Conservation (phyloP, 2,113 vertebrate genomes). For the Embiotoca jacksoni region DNA sequence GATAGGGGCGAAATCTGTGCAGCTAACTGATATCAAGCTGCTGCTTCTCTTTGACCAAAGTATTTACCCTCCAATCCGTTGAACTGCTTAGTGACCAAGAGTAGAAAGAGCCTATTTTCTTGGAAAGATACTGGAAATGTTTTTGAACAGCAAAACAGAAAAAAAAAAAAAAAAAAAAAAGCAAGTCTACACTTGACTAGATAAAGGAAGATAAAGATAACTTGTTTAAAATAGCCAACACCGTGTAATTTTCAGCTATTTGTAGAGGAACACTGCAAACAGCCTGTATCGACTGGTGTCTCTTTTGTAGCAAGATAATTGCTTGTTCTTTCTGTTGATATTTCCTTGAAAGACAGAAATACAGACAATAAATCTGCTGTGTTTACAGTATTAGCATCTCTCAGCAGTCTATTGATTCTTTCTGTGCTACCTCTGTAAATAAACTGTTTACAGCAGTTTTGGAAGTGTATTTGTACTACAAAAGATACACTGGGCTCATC, state of each 20-base stretch:
- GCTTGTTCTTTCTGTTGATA: slow-evolving; percentile 30
- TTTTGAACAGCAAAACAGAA: slow-evolving; percentile 4
- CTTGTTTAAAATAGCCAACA: slow-evolving; percentile 33
- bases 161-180: neutral
- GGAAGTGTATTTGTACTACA: slow-evolving; percentile 24
- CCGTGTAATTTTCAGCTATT: slow-evolving; percentile 38
- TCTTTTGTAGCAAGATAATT: slow-evolving; percentile 51
- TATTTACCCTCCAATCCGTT: neutral
- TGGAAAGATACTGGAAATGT: slow-evolving; percentile 6
- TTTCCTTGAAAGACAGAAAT: slow-evolving; percentile 38
- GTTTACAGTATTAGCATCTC: slow-evolving; percentile 34
- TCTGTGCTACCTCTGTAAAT: neutral
- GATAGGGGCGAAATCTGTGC: neutral
- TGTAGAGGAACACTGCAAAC: slow-evolving; percentile 8
- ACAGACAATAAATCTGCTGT: slow-evolving; percentile 17
- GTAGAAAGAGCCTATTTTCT: neutral
- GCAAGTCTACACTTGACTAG: neutral
- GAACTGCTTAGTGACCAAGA: neutral
- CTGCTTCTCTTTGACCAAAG: neutral
- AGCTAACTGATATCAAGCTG: neutral
- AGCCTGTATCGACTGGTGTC: slow-evolving; percentile 34
- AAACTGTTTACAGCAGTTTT: slow-evolving; percentile 25
- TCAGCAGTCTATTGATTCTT: slow-evolving; percentile 20
- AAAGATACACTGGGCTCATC: slow-evolving; percentile 37
- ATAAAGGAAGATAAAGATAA: slow-evolving; percentile 12